Evolutionary conservation across 1,140 invertebrate genomes (phyloP).

Genomic region (Euura lappo): DNA sequence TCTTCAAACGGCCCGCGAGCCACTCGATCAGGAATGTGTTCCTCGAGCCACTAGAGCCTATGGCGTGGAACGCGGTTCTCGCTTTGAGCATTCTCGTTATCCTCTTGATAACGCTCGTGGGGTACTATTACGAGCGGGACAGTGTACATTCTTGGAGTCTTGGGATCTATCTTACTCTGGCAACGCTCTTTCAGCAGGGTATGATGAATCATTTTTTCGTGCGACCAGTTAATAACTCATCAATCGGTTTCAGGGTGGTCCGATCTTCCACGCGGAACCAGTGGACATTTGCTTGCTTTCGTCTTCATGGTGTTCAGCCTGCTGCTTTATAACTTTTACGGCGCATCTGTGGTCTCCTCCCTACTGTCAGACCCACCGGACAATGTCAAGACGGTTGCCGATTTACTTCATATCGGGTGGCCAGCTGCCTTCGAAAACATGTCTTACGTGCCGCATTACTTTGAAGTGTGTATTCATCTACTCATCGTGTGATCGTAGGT

Average conservation of each 20-base stretch:
- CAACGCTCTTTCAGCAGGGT: neutral
- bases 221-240: neutral
- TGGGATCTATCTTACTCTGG: neutral
- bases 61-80: slow-evolving; percentile 3
- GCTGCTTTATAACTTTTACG: slow-evolving; percentile 28
- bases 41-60: slow-evolving; percentile 12
- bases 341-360: slow-evolving; percentile 23
- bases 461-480: neutral
- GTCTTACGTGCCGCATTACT: neutral
- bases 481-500: neutral
- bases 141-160: neutral
- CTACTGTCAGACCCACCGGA: slow-evolving; percentile 19
- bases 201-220: too few species aligned
- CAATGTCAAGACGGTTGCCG: slow-evolving; percentile 13
- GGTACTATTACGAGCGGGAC: neutral
- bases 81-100: neutral
- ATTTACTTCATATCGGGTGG: slow-evolving; percentile 8
- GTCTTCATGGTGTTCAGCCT: slow-evolving; percentile 22
- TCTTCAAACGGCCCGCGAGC: neutral
- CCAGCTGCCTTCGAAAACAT: slow-evolving; percentile 15
- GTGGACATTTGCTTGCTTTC: slow-evolving; percentile 15
- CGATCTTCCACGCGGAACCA: neutral
- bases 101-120: neutral
- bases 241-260: slow-evolving; percentile 11
- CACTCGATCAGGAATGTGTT: slow-evolving; percentile 14